Evolutionary conservation across 2,797 vertebrate genomes (phyloP).

Genomic region (Atherinosoma microstoma): DNA sequence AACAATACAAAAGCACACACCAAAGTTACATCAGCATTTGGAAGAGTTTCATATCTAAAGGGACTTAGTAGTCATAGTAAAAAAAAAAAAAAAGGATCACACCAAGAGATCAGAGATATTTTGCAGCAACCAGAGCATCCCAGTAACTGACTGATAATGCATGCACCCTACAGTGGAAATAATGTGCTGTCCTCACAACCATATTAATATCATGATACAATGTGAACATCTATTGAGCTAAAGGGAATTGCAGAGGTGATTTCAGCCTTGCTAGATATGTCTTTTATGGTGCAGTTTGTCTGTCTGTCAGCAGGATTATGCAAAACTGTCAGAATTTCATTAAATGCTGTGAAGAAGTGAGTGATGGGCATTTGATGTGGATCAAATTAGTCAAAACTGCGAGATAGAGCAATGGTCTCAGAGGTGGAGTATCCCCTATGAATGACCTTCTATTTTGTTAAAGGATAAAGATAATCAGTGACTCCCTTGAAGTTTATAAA

Average conservation of each 20-base stretch:
- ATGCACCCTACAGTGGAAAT: not conserved
- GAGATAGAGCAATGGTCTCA: not conserved
- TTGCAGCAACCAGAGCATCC: constrained; percentile 16
- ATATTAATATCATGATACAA: not conserved
- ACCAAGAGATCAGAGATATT: constrained; percentile 24
- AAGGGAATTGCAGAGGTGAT: not conserved
- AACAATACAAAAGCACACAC: constrained; percentile 15
- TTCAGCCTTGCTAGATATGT: not conserved
- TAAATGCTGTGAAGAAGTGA: not conserved
- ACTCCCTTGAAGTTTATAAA: not conserved
- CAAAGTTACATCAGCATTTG: constrained; percentile 17
- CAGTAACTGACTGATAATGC: constrained; percentile 31
- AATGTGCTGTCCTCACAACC: not conserved
- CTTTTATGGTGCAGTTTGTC: not conserved
- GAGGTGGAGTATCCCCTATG: not conserved
- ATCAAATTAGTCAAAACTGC: not conserved
- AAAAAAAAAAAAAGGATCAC: not conserved
- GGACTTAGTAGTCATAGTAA: constrained; percentile 18
- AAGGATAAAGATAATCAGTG: not conserved
- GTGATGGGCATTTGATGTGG: not conserved
- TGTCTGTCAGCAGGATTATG: not conserved
- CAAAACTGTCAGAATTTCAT: not conserved
- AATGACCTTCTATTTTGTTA: not conserved
- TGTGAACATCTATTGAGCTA: not conserved
- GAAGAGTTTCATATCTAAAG: constrained; percentile 10